Evolutionary conservation across 1,140 invertebrate species (phyloP), one percentile per base, ranked within the genome.

Genomic region (Macrostomum lignano): DNA sequence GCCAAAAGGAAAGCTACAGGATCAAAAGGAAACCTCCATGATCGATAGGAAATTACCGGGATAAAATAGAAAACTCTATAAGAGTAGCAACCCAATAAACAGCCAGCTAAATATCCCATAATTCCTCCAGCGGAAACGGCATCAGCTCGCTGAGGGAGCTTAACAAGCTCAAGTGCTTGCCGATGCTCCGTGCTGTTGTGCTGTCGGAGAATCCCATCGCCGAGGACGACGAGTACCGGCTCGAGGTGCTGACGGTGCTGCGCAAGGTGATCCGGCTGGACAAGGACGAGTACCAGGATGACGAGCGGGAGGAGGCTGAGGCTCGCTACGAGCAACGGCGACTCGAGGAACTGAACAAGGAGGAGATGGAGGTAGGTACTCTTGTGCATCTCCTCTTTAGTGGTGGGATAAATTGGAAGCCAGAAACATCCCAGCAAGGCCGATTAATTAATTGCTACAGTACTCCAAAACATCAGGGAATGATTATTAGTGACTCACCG

Each of bases 261-360:
- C 31, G 49, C 15, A 47, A 45, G 23, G 38, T 58, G n/a, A 53
- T 55, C 33, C 38, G 52, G 30, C 43, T 55, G 7, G 54, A 58
- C 38, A 55, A 58, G 36, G 52, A 55, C 17, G 51, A 58, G 35
- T 58, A 44, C 35, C 46, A 42, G 11, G 51, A 54, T n/a, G 54
- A 58, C 25, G 54, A 58, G 29, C 37, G 48, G 33, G 42, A 44
- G 17, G 54, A 55, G 22, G 52, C 54, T 17, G 49, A 58, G 29
- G 44, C 51, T 14, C 45, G 51, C 14, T 42, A 42, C 21, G 49
- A 51, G 26, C 41, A 47, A 28, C 37, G 51, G 22, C 39, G 41
- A 25, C 21, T 37, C 21, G 49, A 52, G 28, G 49, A 51, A 33
- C 15, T 28, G 26, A n/a, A n/a, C n/a, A n/a, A n/a, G n/a, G n/a